These are phyloP conservation scores for Rhyacichthys aspro DNA, from an alignment of 2,797 vertebrate species.

Conservation along the genomic window DNA sequence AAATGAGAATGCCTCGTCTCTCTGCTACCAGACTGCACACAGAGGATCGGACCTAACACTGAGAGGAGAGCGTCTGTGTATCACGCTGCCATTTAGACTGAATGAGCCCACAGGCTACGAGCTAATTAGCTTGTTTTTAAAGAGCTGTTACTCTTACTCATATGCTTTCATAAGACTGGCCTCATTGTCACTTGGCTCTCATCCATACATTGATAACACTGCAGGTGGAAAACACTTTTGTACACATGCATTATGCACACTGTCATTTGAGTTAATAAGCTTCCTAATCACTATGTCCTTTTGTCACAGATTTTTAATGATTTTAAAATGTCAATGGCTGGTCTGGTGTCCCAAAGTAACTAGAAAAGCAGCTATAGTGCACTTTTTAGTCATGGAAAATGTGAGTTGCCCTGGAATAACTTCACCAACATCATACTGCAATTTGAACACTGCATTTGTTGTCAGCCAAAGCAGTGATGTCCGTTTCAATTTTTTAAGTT, in stretches of 20 bases:
- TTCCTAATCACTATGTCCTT: not conserved
- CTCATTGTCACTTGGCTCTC: not conserved
- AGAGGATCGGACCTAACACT: not conserved
- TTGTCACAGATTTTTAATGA: not conserved
- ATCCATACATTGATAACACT: not conserved
- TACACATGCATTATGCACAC: not conserved
- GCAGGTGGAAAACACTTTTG: not conserved
- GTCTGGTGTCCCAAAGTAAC: not conserved
- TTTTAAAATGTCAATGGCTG: not conserved
- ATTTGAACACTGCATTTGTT: no score
- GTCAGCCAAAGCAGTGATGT: no score
- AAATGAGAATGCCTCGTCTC: not conserved
- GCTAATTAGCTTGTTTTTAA: constrained; percentile 3
- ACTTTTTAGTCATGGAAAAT: no score
- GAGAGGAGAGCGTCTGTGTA: not conserved
- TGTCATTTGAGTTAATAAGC: not conserved
- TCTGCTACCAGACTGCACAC: no score
- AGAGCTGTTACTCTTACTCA: not conserved
- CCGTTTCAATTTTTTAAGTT: no score
- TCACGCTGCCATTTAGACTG: not conserved
- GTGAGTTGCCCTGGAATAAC: no score
- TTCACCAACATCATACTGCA: no score
- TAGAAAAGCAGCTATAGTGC: no score
- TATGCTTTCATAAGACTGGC: not conserved
- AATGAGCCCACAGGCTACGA: not conserved